A percentile compares a stretch with the other conserved stretches of the same genome.
Evolutionary conservation across 2,797 vertebrate genomes (phyloP).

Genomic region (Falco biarmicus): DNA sequence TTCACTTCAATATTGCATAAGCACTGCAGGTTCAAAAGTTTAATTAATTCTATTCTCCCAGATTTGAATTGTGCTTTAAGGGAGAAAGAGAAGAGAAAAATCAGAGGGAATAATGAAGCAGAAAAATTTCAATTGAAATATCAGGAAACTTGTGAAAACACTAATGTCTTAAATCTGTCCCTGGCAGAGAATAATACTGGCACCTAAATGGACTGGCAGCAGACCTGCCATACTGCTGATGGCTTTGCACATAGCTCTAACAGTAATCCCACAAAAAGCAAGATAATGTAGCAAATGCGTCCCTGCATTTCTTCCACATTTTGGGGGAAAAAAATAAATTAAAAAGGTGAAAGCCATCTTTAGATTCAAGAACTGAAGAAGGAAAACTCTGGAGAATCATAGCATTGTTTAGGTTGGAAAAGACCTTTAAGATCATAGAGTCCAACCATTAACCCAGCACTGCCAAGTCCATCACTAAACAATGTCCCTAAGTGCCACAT

Average conservation of each 20-base stretch:
- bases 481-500: neutral
- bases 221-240: neutral
- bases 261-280: neutral
- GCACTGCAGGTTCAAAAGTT: constrained; percentile 58
- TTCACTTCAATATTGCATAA: constrained; percentile 54
- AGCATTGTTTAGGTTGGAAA: neutral
- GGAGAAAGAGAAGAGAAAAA: constrained; percentile 41
- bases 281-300: neutral
- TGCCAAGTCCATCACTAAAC: neutral
- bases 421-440: neutral
- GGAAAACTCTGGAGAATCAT: neutral
- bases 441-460: neutral
- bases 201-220: neutral
- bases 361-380: neutral
- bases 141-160: neutral
- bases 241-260: constrained; percentile 1
- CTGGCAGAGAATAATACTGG: neutral
- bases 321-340: neutral
- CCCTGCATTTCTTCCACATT: neutral
- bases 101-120: neutral
- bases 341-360: constrained; percentile 15
- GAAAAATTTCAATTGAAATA: neutral
- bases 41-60: constrained; percentile 35
- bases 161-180: neutral
- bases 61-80: constrained; percentile 23